Evolutionary conservation across 2,113 vertebrate genomes (phyloP).

Genomic region (Oriolus oriolus): DNA sequence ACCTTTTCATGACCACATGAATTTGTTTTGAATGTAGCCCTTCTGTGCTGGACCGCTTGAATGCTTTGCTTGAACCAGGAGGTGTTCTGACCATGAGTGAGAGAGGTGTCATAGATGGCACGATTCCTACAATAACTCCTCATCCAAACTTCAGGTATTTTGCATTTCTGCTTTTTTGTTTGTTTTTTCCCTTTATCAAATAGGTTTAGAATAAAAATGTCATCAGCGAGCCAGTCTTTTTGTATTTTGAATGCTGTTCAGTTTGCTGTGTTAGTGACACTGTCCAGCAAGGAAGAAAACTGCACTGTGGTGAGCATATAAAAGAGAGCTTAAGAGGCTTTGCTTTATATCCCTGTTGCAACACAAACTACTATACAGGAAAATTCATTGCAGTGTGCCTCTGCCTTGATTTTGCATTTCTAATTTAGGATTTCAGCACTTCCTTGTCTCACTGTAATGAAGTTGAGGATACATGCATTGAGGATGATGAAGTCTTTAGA

Average conservation of each 20-base stretch:
- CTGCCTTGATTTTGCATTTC: not conserved
- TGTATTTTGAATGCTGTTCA: not conserved
- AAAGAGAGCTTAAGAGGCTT: not conserved
- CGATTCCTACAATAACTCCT: conserved; percentile 82
- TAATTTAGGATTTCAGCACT: not conserved
- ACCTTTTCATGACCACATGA: not conserved
- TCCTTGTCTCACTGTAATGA: not conserved
- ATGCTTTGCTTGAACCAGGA: conserved; percentile 91
- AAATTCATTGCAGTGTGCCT: not conserved
- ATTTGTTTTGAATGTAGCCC: conserved; percentile 75
- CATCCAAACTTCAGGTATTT: conserved; percentile 93
- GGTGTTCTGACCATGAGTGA: conserved; percentile 93
- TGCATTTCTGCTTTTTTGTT: not conserved
- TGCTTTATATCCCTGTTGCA: not conserved
- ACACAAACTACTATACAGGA: not conserved
- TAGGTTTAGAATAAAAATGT: not conserved
- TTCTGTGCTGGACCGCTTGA: conserved; percentile 94
- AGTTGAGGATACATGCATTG: not conserved
- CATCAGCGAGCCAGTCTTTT: not conserved
- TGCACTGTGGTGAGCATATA: not conserved
- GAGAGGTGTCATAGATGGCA: conserved; percentile 90
- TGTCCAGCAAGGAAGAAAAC: not conserved
- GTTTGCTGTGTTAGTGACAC: not conserved
- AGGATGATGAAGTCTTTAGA: not conserved
- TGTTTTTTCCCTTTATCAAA: not conserved